Evolutionary conservation across 2,888 invertebrate genomes (phyloP), one percentile per base, ranked within the genome.

Genomic region (Parnassius orleans): DNA sequence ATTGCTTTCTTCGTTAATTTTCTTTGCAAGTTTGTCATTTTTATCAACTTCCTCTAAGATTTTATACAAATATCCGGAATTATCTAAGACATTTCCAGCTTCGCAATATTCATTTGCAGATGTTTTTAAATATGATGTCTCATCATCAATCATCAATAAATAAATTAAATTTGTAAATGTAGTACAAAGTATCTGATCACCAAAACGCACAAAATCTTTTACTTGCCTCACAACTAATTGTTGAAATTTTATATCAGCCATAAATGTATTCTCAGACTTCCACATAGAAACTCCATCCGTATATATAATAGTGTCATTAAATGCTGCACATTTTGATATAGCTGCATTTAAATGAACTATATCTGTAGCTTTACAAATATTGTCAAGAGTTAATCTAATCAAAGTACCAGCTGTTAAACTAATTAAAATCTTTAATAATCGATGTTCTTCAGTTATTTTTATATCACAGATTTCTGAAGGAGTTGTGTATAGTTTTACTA

Each of bases 241-340:
- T 10, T 67, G 72, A 19, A 84, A 81, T 67, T 66, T 70, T 33
- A 79, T 67, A n/a, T 79, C 63, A 10, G 60, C 14, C 2, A 74
- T 67, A 58, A 78, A 77, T 54, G 72, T 67, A 19, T 83, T 75
- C 43, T 84, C 79, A 9, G 76, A 72, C 66, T 77, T 84, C 90
- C 90, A 90, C 78, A 89, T 74, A 14, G 80, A 75, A 2, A 62
- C 61, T 1, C 86, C 85, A 74, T 90, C 89, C 7, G 88, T 79
- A 63, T 87, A 90, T 55, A 88, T 60, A 9, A 87, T 33, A 33
- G 62, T 61, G 43, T 85, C 71, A 53, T 83, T 77, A 1, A 66
- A 48, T 0, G 67, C 24, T 1, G 73, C 9, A 63, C 80, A 74
- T 72, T 84, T 89, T 53, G 78, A 65, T 51, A 90, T 71, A 9